phyloP scores from a whole-genome alignment of 2,888 invertebrate species.

The Patella pellucida region DNA sequence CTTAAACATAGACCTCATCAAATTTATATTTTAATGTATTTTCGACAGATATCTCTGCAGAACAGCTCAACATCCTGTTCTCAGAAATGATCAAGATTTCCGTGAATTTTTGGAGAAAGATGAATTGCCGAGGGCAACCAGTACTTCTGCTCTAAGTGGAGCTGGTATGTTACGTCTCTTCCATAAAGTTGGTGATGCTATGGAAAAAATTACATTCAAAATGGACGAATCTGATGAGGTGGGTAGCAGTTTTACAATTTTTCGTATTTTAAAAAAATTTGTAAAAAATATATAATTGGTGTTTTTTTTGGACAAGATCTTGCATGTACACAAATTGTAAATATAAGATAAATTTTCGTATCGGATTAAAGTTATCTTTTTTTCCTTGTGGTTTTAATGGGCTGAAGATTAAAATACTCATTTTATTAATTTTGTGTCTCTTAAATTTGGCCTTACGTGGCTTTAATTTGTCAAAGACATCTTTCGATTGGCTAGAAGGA shows the following conservation, averaged over 20 bases:
- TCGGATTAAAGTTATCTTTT: no score
- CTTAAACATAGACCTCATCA: background rate
- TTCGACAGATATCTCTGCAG: conserved; percentile 36
- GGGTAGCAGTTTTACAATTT: conserved; percentile 21
- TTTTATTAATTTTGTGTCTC: no score
- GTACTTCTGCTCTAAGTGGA: conserved; percentile 94
- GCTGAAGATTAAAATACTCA: no score
- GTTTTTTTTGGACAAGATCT: no score
- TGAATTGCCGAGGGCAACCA: conserved; percentile 94
- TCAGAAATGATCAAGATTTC: conserved; percentile 89
- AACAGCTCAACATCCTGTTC: conserved; percentile 64
- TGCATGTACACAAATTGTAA: no score
- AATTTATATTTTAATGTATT: background rate
- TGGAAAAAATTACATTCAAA: conserved; percentile 97
- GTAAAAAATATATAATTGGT: background rate
- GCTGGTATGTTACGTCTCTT: conserved; percentile 95
- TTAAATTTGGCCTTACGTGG: no score
- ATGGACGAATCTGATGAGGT: conserved; percentile 99
- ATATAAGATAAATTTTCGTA: no score
- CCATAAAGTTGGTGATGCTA: conserved; percentile 95
- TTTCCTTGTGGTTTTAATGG: no score
- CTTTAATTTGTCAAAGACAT: no score
- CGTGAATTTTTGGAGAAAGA: conserved; percentile 96
- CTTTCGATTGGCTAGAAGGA: no score
- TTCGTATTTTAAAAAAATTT: background rate